A percentile compares a stretch with the other conserved stretches of the same genome.
These are phyloP conservation scores for Lasioglossum albipes DNA, from an alignment of 1,140 invertebrate species.

Conservation along the genomic window DNA sequence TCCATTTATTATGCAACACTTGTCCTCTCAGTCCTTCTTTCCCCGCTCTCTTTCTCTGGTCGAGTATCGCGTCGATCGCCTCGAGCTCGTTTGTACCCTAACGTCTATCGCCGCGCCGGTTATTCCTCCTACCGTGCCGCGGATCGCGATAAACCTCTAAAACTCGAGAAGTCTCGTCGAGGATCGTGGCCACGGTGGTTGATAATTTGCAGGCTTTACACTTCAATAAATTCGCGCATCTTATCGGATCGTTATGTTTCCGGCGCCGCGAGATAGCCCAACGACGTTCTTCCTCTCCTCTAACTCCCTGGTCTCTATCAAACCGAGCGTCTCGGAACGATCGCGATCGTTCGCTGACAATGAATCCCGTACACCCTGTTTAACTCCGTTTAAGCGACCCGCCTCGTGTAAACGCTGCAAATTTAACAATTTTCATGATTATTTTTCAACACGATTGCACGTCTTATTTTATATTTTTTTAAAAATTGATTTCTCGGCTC, in stretches of 20 bases:
- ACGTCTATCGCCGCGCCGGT: background rate
- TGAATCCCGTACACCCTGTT: slow-evolving; percentile 37
- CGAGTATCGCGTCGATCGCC: slow-evolving; percentile 38
- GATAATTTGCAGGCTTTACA: slow-evolving; percentile 48
- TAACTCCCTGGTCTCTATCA: background rate
- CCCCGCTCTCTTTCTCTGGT: background rate
- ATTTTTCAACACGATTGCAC: too few relatives aligned
- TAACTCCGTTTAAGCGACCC: too few relatives aligned
- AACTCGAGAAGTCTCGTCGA: slow-evolving; percentile 16
- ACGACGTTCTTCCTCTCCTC: background rate
- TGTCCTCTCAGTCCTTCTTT: background rate
- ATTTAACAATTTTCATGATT: too few relatives aligned
- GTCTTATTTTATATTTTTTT: too few relatives aligned
- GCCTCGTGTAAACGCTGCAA: too few relatives aligned
- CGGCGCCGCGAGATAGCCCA: background rate
- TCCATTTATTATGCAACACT: slow-evolving; percentile 17
- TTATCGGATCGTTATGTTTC: slow-evolving; percentile 54
- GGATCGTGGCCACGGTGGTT: slow-evolving; percentile 13
- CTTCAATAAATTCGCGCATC: slow-evolving; percentile 49
- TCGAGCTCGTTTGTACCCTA: slow-evolving; percentile 12
- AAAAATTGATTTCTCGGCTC: too few relatives aligned
- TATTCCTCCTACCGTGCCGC: slow-evolving; percentile 18
- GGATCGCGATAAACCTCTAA: slow-evolving; percentile 33
- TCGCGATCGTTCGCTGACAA: slow-evolving; percentile 51
- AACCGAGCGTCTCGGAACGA: slow-evolving; percentile 20